Base-by-base conservation (phyloP, 2,113 vertebrate genomes). In the Emydura subglobosa region DNA sequence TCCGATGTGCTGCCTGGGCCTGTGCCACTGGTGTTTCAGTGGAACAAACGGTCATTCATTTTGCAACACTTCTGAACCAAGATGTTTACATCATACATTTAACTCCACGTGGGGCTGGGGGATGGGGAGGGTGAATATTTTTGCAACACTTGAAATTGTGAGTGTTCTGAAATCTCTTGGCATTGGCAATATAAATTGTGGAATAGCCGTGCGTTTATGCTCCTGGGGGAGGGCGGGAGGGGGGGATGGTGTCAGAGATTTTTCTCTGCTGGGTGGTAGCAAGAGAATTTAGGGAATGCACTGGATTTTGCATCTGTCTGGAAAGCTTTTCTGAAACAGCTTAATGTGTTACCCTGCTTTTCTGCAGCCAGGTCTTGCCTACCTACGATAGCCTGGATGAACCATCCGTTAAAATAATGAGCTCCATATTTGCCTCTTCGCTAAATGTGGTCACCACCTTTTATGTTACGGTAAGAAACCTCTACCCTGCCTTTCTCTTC, bases 341-440 rank as follows among this genome's bases (percentile, higher is more conserved):
- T 96, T 86, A 25, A 83, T 61, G 55, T 89, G 93, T 72, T 42
- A 5, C 74, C 25, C 25, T 65, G 34, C 88, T 50, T 91, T 78
- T 61, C 7, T 93, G 79, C 98, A 99, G 99, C 95, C 99, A 99
- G 98, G 99, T 99, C 89, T 98, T 99, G 96, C 99, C 99, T 79
- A 99, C 99, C 53, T 99, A 99, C 4, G 99, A 99, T 97, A 99
- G 99, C 95, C 98, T 99, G 98, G 99, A 99, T 8, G 99, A 99
- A 94, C 99, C 99, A 0, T 99, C 99, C 0, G 99, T 99, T 95
- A 99, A 99, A 97, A 99, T 99, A 97, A 99, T 99, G 99, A 99
- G 99, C 97, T 99, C 99, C 98, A 99, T 99, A 96, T 99, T 99
- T 95, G 99, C 99, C 50, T 99, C 98, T 21, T 99, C 99, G 31